Evolutionary conservation across 35 echinoderm and acorn worm species (phyloP), one percentile per base, ranked within the genome.

Genomic region (Heliocidaris erythrogramma): DNA sequence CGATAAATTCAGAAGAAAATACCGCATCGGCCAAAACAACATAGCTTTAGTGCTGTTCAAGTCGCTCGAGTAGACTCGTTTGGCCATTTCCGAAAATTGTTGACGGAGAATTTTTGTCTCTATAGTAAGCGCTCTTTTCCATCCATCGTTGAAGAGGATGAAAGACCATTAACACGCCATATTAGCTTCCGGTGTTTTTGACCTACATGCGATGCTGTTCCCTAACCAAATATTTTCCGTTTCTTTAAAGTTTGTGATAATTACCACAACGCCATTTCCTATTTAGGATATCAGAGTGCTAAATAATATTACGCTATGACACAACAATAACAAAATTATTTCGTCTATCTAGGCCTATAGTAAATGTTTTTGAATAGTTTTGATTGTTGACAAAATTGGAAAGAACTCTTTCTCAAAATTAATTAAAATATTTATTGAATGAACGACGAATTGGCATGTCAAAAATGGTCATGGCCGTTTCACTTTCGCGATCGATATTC

Each of bases 21-120:
- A 47, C 47, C 17, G 29, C 31, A 24, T 89, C 87, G 87, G 11
- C 87, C 87, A 89, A 89, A 89, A 89, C 87, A 89, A 89, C 87
- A 89, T 89, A 89, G 47, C 87, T 48, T 21, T 48, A 89, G 31
- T 47, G 31, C 17, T 89, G 14, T 27, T 48, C 47, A 16, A 48
- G 87, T 48, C 7, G 18, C 87, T 89, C 30, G 87, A 89, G 31
- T 32, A 89, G 87, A 17, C 87, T 32, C 65, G 47, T 48, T 47
- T 24, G 87, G 87, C 87, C 87, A 89, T 48, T 89, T 89, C 87
- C 87, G 31, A 89, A 89, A 89, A 89, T 48, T 89, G 31, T 89
- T 89, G 87, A 16, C 5, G 27, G 65, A 21, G 65, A 27, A 7
- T 78, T 78, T 17, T 78, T 78, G 27, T 78, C 27, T 60, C 18